These are phyloP conservation scores for Oedothorax gibbosus DNA, from an alignment of 1,140 invertebrate species.

Conservation along the genomic window DNA sequence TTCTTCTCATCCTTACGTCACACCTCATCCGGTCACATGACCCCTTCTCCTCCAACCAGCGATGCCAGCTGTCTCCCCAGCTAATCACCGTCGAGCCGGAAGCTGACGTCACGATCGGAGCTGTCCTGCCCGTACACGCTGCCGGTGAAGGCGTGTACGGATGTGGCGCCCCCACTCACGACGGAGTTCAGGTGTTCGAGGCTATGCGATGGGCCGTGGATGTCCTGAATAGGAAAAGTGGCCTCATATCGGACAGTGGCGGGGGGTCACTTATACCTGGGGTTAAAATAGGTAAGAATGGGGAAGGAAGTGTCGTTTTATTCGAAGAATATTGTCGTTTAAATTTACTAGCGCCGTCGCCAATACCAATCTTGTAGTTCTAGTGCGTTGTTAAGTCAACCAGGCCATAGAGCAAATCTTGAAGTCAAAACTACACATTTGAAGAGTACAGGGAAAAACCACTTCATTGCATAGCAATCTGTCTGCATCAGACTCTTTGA, in stretches of 20 bases:
- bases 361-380: background rate
- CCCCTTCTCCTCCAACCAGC: background rate
- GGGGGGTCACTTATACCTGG: conserved; percentile 52
- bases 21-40: background rate
- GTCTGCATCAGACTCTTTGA: too few relatives aligned
- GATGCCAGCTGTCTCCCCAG: background rate
- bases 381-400: too few relatives aligned
- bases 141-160: conserved; percentile 51
- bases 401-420: too few relatives aligned
- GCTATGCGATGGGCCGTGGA: conserved; percentile 64
- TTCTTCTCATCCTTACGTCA: too few relatives aligned
- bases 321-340: too few relatives aligned
- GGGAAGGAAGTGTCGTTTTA: background rate
- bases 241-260: conserved; percentile 20
- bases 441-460: too few relatives aligned
- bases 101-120: conserved; percentile 53
- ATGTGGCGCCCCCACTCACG: conserved; percentile 44
- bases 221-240: conserved; percentile 49
- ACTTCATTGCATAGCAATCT: too few relatives aligned
- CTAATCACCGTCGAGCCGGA: conserved; percentile 22
- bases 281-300: conserved; percentile 44
- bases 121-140: conserved; percentile 42
- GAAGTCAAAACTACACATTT: too few relatives aligned
- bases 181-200: conserved; percentile 64
- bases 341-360: too few relatives aligned